A percentile compares a stretch with the other conserved stretches of the same genome.
These are phyloP conservation scores for Cotesia vestalis DNA, from an alignment of 1,140 invertebrate species.

Conservation along the genomic window DNA sequence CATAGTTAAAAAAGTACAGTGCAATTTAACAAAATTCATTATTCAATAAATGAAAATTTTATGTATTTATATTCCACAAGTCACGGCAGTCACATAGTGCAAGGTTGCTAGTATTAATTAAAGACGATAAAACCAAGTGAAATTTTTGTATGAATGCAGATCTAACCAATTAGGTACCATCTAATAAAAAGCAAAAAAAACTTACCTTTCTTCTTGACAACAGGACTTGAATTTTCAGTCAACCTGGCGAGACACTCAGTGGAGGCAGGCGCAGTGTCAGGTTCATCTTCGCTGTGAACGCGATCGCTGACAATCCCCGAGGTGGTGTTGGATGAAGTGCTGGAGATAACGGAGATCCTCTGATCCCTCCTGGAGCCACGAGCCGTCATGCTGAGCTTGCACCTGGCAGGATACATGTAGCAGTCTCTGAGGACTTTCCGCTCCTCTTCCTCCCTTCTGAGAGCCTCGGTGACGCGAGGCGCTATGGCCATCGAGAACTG, in stretches of 20 bases:
- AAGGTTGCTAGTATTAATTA: no score
- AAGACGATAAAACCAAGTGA: no score
- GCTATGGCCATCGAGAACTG: conserved; percentile 94
- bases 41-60: no score
- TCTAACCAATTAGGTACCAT: no score
- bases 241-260: conserved; percentile 59
- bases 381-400: conserved; percentile 70
- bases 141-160: no score
- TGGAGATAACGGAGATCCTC: conserved; percentile 89
- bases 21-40: no score
- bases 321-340: conserved; percentile 92
- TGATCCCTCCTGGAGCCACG: conserved; percentile 77
- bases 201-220: no score
- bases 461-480: conserved; percentile 80
- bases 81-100: no score
- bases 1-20: no score
- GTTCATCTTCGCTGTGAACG: conserved; percentile 91
- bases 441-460: conserved; percentile 78
- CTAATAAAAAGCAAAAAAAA: no score
- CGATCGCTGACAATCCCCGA: conserved; percentile 94
- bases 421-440: conserved; percentile 69
- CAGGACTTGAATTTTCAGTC: conserved; percentile 47
- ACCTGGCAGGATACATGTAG: conserved; percentile 70
- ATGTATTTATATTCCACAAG: no score
- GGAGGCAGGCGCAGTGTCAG: conserved; percentile 73